A percentile compares a stretch with the other conserved stretches of the same genome.
These are phyloP conservation scores for Siniperca obscura DNA, from an alignment of 2,797 vertebrate genomes.

Conservation along the genomic window DNA sequence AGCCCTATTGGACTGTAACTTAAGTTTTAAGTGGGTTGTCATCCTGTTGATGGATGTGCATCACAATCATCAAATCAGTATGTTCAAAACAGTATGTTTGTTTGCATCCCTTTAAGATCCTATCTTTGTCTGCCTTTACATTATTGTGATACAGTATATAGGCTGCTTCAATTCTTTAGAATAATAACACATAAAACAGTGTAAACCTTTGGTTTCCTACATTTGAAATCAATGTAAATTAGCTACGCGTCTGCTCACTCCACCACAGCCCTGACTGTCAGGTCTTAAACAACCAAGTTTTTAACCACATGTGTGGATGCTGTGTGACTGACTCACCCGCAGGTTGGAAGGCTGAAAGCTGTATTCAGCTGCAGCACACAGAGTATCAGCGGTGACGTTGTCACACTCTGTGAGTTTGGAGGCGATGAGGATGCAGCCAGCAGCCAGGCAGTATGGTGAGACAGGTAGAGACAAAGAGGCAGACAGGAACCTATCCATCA, in stretches of 20 bases:
- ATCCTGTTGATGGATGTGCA: neutral
- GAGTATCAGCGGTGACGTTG: constrained; percentile 71
- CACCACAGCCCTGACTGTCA: no score
- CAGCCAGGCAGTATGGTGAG: constrained; percentile 79
- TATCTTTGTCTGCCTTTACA: neutral
- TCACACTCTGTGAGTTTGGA: constrained; percentile 85
- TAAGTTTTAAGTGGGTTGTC: neutral
- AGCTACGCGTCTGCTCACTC: no score
- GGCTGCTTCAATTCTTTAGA: neutral
- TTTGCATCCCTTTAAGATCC: neutral
- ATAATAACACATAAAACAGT: neutral
- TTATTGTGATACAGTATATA: neutral
- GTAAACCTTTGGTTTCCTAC: neutral
- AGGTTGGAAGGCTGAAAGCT: constrained; percentile 78
- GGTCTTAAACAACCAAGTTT: no score
- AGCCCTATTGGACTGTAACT: neutral
- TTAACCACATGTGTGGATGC: neutral
- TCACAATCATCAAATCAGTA: neutral
- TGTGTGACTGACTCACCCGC: constrained; percentile 74
- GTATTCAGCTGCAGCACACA: constrained; percentile 82
- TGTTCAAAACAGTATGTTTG: neutral
- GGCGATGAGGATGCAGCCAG: constrained; percentile 85
- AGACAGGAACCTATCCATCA: constrained; percentile 84
- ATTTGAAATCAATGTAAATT: neutral
- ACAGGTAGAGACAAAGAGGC: constrained; percentile 73